A percentile compares a stretch with the other conserved stretches of the same genome.
Conservation (phyloP, 2,797 vertebrate genomes). For the Cyclopterus lumpus region DNA sequence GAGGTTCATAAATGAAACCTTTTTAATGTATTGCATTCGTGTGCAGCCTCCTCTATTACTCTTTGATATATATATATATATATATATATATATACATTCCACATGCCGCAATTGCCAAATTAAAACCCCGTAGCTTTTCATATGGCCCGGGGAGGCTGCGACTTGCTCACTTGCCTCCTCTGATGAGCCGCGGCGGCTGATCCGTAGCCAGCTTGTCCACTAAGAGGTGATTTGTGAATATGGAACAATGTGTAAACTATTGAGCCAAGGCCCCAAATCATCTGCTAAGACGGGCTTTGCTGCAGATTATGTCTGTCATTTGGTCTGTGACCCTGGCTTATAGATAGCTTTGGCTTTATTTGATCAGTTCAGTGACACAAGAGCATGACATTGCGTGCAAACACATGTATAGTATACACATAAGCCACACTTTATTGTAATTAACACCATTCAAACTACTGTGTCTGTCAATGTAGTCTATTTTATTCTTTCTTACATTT, state of each 20-base stretch:
- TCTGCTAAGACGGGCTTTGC: slow-evolving; percentile 75
- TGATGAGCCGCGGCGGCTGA: slow-evolving; percentile 38
- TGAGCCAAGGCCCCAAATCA: slow-evolving; percentile 77
- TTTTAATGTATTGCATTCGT: not conserved
- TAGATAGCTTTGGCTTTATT: slow-evolving; percentile 79
- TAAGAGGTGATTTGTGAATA: slow-evolving; percentile 73
- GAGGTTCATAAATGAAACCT: not conserved
- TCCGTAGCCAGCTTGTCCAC: slow-evolving; percentile 38
- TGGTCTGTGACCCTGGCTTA: slow-evolving; percentile 71
- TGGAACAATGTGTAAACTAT: slow-evolving; percentile 78
- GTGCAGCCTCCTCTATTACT: not conserved
- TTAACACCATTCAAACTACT: not conserved
- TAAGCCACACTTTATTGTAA: not conserved
- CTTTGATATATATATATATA: too few species aligned
- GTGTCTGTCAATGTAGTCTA: not conserved
- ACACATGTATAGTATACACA: not conserved
- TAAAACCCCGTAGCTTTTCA: slow-evolving; percentile 9
- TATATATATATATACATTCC: too few species aligned
- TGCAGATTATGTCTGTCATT: slow-evolving; percentile 76
- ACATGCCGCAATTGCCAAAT: too few species aligned
- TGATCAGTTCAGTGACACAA: slow-evolving; percentile 67
- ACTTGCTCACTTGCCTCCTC: slow-evolving; percentile 27
- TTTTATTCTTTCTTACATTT: not conserved
- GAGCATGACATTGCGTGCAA: slow-evolving; percentile 18
- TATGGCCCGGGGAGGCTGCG: slow-evolving; percentile 1